Base-by-base conservation (phyloP, 2,797 vertebrate genomes). In the Luscinia luscinia region DNA sequence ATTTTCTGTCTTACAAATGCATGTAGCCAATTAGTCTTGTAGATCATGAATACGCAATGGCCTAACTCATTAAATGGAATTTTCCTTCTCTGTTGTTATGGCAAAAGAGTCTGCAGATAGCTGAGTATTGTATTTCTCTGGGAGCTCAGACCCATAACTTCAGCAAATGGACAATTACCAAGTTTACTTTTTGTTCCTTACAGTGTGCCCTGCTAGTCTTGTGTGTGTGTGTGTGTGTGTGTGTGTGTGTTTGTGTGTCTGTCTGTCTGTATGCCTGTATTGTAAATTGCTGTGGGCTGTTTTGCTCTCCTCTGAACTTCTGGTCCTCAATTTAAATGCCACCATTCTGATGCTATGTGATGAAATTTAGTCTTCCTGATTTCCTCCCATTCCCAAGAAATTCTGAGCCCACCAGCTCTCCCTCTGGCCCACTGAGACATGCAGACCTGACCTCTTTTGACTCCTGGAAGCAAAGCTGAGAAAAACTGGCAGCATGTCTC, bases 1-100 rank as follows among this genome's bases (percentile, higher is more conserved):
- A 85, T 95, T 95, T 89, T 95, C 75, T 87, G n/a, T 84, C 59
- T 89, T 77, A 95, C 62, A 94, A 91, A 83, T 76, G 46, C 13
- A 6, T 73, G 62, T 77, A 89, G 82, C 76, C 89, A 91, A 83
- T 92, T 95, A 92, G 66, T 81, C 76, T 81, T 85, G 46, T 59
- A 90, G 87, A 80, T 91, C 79, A 58, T 58, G 73, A 93, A 87
- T 92, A 92, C 79, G 23, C 84, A 89, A 63, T 89, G 73, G 75
- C 61, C 79, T 69, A 30, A 81, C 66, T 89, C 72, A 75, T 94
- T 92, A 87, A 78, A 84, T 78, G 74, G 82, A 95, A 89, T 89
- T 95, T 90, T 94, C 34, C 48, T 89, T 59, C 77, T 68, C 72
- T 75, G 82, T 84, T 93, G 41, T 84, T 91, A 81, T 20, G 62